Evolutionary conservation across 2,797 vertebrate species (phyloP), one percentile per base, ranked within the genome.

Genomic region (Phrynocephalus forsythii): DNA sequence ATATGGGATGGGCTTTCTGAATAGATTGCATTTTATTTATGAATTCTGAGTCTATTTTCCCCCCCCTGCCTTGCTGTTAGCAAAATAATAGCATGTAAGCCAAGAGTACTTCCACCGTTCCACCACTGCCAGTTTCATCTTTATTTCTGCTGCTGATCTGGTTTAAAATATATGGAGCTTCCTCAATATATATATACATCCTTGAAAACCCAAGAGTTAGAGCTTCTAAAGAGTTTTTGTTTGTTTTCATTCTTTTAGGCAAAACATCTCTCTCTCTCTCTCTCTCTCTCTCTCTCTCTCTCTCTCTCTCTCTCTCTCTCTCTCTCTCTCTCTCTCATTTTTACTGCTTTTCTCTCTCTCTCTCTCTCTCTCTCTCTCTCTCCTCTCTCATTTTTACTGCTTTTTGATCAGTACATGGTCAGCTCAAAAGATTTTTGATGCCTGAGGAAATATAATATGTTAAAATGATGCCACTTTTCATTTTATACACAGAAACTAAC

Each of bases 111-210:
- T 85, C 71, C 3, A 1, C 69, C 81, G 71, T 91, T 83, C 75
- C 44, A 16, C 28, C 52, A 48, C 18, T 48, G 11, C 73, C 44
- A 24, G 38, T 48, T 33, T 50, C n/a, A n/a, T 48, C 44, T 82
- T 69, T 79, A 56, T 86, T 30, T 44, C 38, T 63, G 3, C 2
- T 83, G 48, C 44, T 88, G 66, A 89, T 88, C 71, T 90, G 2
- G 79, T 73, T 90, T 88, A 90, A 90, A 92, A 90, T 50, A 3
- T 38, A 48, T 52, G n/a, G 79, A 84, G 50, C 67, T 20, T 79
- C 60, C 33, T 82, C 7, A 9, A 88, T n/a, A n/a, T n/a, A n/a
- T n/a, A n/a, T n/a, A n/a, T 85, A 28, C 52, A 3, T 28, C 18
- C 56, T 73, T 26, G 72, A 68, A 87, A 48, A n/a, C 22, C 48